These are phyloP conservation scores for Orussus abietinus DNA, from an alignment of 1,140 invertebrate species.

Conservation along the genomic window DNA sequence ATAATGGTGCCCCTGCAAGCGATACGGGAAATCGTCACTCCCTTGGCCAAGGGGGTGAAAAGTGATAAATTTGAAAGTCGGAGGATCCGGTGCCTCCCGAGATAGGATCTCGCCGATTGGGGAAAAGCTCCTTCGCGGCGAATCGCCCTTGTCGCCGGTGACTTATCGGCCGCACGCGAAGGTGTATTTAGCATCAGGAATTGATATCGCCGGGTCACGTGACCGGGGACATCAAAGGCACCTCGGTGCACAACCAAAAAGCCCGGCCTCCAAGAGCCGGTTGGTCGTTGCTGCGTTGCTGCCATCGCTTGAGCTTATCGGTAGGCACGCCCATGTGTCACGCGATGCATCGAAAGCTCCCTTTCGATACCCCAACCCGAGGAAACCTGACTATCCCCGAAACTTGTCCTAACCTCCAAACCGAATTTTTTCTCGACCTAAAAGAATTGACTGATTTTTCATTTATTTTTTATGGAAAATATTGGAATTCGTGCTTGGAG, in stretches of 20 bases:
- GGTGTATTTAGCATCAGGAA: constrained; percentile 10
- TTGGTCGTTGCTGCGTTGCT: constrained; percentile 2
- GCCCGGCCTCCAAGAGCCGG: constrained; percentile 3
- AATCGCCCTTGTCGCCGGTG: neutral
- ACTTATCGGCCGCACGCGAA: constrained; percentile 3
- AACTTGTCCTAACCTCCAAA: neutral
- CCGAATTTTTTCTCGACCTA: neutral
- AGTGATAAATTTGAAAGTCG: too few species aligned
- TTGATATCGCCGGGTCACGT: constrained; percentile 8
- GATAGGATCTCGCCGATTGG: neutral
- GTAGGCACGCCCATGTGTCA: constrained; percentile 8
- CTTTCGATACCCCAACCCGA: too few species aligned
- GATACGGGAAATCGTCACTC: too few species aligned
- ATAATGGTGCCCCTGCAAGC: too few species aligned
- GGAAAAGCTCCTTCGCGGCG: neutral
- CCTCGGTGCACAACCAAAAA: constrained; percentile 3
- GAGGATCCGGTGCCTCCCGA: neutral
- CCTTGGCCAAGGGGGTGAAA: too few species aligned
- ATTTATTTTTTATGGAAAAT: too few species aligned
- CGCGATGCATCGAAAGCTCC: constrained; percentile 9
- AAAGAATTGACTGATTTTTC: too few species aligned
- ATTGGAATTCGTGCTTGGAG: too few species aligned
- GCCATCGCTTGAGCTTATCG: constrained; percentile 4
- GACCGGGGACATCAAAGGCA: constrained; percentile 8
- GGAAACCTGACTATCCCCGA: neutral